Percentiles rank a stretch among this genome's conserved stretches.
Conservation (phyloP, 2,113 vertebrate genomes). For the Grantiella picta region DNA sequence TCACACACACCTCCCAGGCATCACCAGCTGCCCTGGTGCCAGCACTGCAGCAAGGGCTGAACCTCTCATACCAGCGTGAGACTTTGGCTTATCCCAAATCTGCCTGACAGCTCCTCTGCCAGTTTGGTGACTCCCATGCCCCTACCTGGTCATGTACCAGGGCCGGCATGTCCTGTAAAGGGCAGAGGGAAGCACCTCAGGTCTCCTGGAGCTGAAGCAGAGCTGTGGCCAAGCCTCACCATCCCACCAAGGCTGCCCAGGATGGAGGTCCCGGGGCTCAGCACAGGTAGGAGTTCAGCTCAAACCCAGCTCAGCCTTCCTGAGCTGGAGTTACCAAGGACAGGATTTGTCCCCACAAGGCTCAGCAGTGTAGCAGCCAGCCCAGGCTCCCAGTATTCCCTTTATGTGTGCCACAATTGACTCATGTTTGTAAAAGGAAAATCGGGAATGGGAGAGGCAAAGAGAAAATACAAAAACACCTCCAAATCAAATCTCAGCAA, state of each 20-base stretch:
- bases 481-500: neutral
- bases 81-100: neutral
- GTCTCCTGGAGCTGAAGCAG: neutral
- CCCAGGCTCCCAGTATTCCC: neutral
- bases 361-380: neutral
- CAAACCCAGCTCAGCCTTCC: neutral
- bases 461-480: neutral
- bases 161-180: neutral
- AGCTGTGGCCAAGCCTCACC: neutral
- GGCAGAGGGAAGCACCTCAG: neutral
- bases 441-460: neutral
- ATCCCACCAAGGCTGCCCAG: neutral
- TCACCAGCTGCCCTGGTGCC: neutral
- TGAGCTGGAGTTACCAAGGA: neutral
- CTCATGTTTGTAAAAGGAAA: neutral
- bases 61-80: fast-evolving
- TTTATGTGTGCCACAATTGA: neutral
- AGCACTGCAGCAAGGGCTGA: neutral
- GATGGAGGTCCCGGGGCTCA: neutral
- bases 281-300: neutral
- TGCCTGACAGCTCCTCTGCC: neutral
- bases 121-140: fast-evolving
- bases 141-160: fast-evolving
- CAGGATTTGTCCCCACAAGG: neutral
- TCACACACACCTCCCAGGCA: neutral